phyloP scores from a whole-genome alignment of 1,140 invertebrate species.

The Cylas formicarius region DNA sequence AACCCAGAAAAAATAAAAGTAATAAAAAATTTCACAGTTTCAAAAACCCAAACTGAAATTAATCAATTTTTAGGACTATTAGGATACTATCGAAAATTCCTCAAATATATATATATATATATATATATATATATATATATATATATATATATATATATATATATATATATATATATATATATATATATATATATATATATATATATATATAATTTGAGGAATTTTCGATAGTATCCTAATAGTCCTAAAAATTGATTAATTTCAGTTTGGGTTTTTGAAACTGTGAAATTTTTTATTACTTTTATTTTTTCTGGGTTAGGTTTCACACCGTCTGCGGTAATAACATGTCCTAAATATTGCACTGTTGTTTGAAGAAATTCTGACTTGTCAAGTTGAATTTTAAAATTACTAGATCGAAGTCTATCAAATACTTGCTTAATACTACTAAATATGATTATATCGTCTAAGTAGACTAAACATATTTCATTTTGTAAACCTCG shows the following conservation, averaged over 20 bases:
- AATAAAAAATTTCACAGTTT: slow-evolving; percentile 6
- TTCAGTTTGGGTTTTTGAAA: slow-evolving; percentile 13
- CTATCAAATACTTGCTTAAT: slow-evolving; percentile 7
- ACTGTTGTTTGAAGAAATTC: slow-evolving; percentile 12
- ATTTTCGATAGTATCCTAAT: slow-evolving; percentile 9
- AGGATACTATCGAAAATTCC: slow-evolving; percentile 4
- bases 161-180: too few relatives aligned
- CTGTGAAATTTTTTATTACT: slow-evolving; percentile 12
- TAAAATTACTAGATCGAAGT: slow-evolving; percentile 14
- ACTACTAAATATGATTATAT: slow-evolving; percentile 13
- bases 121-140: too few relatives aligned
- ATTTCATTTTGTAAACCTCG: slow-evolving; percentile 7
- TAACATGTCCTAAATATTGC: slow-evolving; percentile 11
- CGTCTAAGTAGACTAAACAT: slow-evolving; percentile 14
- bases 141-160: too few relatives aligned
- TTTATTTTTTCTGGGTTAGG: slow-evolving; percentile 14
- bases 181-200: too few relatives aligned
- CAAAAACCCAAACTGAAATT: slow-evolving; percentile 8
- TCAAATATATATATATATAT: too few relatives aligned
- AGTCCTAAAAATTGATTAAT: slow-evolving; percentile 13
- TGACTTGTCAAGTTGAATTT: slow-evolving; percentile 21
- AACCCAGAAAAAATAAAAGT: slow-evolving; percentile 5
- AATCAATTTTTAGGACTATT: slow-evolving; percentile 6
- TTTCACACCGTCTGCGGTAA: slow-evolving; percentile 10
- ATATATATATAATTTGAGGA: too few relatives aligned